These are phyloP conservation scores for Bryconaethiops microstoma DNA, from an alignment of 2,797 vertebrate genomes.

Conservation along the genomic window DNA sequence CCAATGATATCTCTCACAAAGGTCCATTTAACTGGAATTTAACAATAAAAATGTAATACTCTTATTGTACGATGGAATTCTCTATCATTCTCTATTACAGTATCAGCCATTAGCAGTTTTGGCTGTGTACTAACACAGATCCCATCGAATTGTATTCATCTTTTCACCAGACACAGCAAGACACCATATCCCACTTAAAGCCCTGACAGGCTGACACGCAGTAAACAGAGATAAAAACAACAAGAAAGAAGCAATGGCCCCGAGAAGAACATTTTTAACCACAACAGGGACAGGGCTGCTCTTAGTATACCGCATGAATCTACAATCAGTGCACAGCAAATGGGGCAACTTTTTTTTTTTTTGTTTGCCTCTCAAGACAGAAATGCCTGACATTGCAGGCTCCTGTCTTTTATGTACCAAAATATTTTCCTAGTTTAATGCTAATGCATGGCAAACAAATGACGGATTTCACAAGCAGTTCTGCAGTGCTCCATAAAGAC, in stretches of 20 bases:
- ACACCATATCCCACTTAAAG: constrained; percentile 32
- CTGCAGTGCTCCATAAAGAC: not conserved
- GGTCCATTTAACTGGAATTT: not conserved
- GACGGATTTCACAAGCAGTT: constrained; percentile 14
- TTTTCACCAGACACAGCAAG: constrained; percentile 3
- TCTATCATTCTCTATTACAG: not conserved
- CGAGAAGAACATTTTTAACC: constrained; percentile 40
- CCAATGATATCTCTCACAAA: not conserved
- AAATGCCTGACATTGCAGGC: constrained; percentile 10
- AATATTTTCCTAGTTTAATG: constrained; percentile 31
- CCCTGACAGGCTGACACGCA: constrained; percentile 35
- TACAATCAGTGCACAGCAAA: constrained; percentile 40
- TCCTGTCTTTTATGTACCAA: constrained; percentile 32
- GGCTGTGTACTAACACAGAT: not conserved
- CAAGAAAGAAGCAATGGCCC: constrained; percentile 17
- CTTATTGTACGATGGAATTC: not conserved
- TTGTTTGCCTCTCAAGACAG: constrained; percentile 9
- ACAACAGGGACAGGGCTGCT: constrained; percentile 25
- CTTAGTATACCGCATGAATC: constrained; percentile 32
- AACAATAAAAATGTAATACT: not conserved
- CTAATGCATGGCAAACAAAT: constrained; percentile 8
- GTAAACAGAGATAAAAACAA: constrained; percentile 36
- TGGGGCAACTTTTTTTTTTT: constrained; percentile 29
- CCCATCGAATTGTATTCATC: constrained; percentile 7
- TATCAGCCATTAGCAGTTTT: constrained; percentile 7